Base-by-base conservation (phyloP, 2,113 vertebrate species). In the Hippocampus abdominalis region DNA sequence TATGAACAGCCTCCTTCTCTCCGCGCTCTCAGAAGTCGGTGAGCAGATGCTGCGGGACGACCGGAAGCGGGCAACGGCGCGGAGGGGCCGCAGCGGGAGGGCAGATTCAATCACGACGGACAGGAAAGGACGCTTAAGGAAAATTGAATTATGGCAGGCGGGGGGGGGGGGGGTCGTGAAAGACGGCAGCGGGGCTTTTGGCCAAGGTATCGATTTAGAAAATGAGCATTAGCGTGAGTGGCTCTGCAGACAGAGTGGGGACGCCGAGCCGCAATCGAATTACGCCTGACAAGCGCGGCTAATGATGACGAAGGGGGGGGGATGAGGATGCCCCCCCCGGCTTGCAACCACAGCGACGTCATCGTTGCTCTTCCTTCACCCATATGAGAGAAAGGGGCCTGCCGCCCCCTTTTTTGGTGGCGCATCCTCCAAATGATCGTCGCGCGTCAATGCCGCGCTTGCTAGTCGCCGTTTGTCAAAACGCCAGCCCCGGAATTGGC, bases 131-230 rank as follows among this genome's bases (percentile, higher is more conserved):
- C 57, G 72, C 79, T 81, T 70, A 88, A 85, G 71, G 81, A 83
- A 60, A 86, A 79, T 81, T 70, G 69, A 87, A 83, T 79, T 75
- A 86, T 70, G 4, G 15, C 64, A 0, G 25, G 15, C 21, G 0
- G 25, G 27, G 60, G n/a, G 39, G 21, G 61, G 13, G 16, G 27
- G 25, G 10, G 40, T 8, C 42, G 12, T 64, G 63, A 64, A 25
- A 80, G 75, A 84, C 73, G 74, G 70, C 70, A 21, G 56, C 68
- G 74, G 75, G 65, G 59, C 78, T 89, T 78, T 77, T 70, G 68
- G 71, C 84, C 79, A 85, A 75, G 62, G 63, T 72, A 92, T 91
- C 57, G 83, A 92, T 91, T 91, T 88, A 25, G 16, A 70, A 82
- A 87, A 91, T 88, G 70, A 79, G 53, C 65, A 18, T 63, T 18